phyloP scores from a whole-genome alignment of 23 tunicate genomes.

The Trididemnum nubilum region DNA sequence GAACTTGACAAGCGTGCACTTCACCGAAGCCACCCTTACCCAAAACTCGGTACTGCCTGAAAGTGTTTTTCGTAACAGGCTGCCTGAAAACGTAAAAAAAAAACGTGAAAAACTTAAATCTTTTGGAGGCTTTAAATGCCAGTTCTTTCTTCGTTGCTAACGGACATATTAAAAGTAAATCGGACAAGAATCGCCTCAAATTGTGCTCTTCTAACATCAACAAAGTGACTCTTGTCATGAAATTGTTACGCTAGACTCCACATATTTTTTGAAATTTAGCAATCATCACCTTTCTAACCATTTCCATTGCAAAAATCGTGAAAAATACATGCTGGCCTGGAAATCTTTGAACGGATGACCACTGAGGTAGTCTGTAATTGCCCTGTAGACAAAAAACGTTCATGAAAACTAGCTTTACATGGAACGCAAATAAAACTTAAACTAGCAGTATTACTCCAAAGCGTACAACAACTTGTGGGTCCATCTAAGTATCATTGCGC shows the following conservation, averaged over 20 bases:
- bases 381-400: conserved; percentile 34
- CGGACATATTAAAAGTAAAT: too few relatives aligned
- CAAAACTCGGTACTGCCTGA: conserved; percentile 94
- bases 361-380: conserved; percentile 95
- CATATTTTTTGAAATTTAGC: too few relatives aligned
- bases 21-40: conserved; percentile 99
- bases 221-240: too few relatives aligned
- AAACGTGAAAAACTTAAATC: too few relatives aligned
- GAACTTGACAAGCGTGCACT: conserved; percentile 98
- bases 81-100: conserved; percentile 54
- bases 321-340: conserved; percentile 89
- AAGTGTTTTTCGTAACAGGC: conserved; percentile 92
- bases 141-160: too few relatives aligned
- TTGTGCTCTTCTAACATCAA: too few relatives aligned
- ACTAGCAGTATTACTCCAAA: neutral
- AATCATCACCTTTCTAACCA: conserved; percentile 91
- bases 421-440: neutral
- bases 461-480: neutral
- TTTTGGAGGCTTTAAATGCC: too few relatives aligned
- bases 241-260: too few relatives aligned
- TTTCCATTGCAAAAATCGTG: conserved; percentile 97
- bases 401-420: too few relatives aligned
- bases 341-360: conserved; percentile 87
- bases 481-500: neutral
- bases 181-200: too few relatives aligned